These are phyloP conservation scores for Lytechinus pictus DNA, from an alignment of 35 echinoderm and acorn worm species.

Conservation along the genomic window DNA sequence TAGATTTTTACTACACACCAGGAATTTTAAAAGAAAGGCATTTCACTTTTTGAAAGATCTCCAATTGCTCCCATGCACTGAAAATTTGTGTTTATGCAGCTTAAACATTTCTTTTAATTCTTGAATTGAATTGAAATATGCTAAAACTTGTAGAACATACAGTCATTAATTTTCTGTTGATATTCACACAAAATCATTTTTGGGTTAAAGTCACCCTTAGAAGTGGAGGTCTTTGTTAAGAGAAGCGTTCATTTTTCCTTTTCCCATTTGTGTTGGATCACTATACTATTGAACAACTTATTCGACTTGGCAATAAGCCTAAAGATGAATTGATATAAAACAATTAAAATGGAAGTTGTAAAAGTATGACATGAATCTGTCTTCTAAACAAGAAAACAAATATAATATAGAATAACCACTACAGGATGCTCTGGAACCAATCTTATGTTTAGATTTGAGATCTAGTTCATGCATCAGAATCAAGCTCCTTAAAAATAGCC, in stretches of 20 bases:
- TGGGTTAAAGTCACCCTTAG: neutral
- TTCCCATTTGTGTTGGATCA: too few species aligned
- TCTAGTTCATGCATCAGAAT: conserved; percentile 1
- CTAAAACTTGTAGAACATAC: too few species aligned
- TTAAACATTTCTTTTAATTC: too few species aligned
- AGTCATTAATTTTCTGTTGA: too few species aligned
- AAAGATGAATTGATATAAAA: neutral
- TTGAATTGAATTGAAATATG: too few species aligned
- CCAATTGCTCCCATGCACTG: too few species aligned
- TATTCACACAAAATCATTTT: too few species aligned
- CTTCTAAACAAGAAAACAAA: neutral
- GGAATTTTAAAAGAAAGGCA: neutral
- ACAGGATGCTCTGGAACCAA: neutral
- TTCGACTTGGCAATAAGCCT: neutral
- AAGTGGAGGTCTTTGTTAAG: neutral
- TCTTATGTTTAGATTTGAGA: neutral
- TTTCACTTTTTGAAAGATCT: too few species aligned
- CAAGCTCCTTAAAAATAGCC: neutral
- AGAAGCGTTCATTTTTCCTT: neutral
- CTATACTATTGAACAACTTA: too few species aligned
- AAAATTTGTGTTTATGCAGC: too few species aligned
- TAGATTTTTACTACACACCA: neutral
- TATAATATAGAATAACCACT: too few species aligned
- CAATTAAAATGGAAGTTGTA: neutral
- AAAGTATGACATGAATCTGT: neutral